A percentile compares a stretch with the other conserved stretches of the same genome.
Evolutionary conservation across 1,140 invertebrate species (phyloP).

Genomic region (Carposina sasakii): DNA sequence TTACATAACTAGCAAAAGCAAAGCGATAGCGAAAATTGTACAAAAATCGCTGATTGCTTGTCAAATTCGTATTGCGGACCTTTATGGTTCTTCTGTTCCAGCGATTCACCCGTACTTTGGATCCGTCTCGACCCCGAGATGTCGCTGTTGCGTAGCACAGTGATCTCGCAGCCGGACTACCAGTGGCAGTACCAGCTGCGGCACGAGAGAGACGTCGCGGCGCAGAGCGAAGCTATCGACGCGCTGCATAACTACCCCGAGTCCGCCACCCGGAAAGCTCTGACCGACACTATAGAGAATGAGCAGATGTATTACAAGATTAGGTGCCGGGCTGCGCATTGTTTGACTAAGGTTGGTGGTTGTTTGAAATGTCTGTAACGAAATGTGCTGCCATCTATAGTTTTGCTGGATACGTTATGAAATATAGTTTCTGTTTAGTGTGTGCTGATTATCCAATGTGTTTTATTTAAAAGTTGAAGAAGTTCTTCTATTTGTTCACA

Average conservation of each 20-base stretch:
- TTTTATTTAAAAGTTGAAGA: too few relatives aligned
- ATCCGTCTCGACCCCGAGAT: slow-evolving; percentile 98
- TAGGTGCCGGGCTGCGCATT: slow-evolving; percentile 88
- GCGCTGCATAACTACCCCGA: slow-evolving; percentile 92
- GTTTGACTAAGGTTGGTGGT: slow-evolving; percentile 85
- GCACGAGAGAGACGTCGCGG: slow-evolving; percentile 97
- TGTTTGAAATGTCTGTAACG: too few relatives aligned
- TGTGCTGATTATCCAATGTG: too few relatives aligned
- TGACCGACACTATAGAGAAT: slow-evolving; percentile 96
- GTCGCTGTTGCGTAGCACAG: slow-evolving; percentile 90
- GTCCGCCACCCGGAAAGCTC: slow-evolving; percentile 86
- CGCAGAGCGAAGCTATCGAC: slow-evolving; percentile 92
- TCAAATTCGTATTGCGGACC: too few relatives aligned
- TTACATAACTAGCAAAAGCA: too few relatives aligned
- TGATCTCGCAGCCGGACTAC: slow-evolving; percentile 97
- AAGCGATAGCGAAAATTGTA: too few relatives aligned
- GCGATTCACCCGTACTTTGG: slow-evolving; percentile 99
- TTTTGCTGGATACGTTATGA: too few relatives aligned
- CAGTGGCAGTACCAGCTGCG: slow-evolving; percentile 99
- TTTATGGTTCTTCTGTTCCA: slow-evolving; percentile 57
- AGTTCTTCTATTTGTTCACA: too few relatives aligned
- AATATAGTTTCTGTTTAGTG: too few relatives aligned
- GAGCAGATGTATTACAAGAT: slow-evolving; percentile 95
- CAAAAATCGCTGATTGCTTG: too few relatives aligned
- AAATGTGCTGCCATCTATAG: too few relatives aligned